A percentile compares a stretch with the other conserved stretches of the same genome.
These are phyloP conservation scores for Ceraclea dissimilis DNA, from an alignment of 2,888 invertebrate species.

Conservation along the genomic window DNA sequence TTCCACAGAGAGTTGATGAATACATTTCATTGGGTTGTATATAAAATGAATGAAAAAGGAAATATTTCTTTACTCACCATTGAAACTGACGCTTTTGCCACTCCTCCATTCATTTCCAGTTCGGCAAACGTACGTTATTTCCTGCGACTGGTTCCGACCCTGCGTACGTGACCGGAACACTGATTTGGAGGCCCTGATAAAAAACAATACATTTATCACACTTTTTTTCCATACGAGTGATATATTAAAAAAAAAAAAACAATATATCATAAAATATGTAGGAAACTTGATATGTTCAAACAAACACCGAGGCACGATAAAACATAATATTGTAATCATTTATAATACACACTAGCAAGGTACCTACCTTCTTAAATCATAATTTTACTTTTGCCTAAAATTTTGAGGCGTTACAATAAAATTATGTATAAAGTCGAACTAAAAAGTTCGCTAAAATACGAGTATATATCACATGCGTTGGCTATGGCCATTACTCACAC, in stretches of 20 bases:
- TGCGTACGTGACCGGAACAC: neutral
- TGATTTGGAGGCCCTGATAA: neutral
- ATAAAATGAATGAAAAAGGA: neutral
- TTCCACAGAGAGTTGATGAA: neutral
- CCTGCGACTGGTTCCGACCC: neutral
- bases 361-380: too few relatives aligned
- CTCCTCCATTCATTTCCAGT: neutral
- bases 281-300: neutral
- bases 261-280: neutral
- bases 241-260: neutral
- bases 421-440: too few relatives aligned
- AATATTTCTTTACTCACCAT: conserved; percentile 1
- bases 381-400: too few relatives aligned
- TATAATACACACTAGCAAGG: too few relatives aligned
- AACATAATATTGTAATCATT: neutral
- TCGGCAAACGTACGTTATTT: neutral
- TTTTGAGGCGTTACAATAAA: too few relatives aligned
- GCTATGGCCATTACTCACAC: too few relatives aligned
- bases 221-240: neutral
- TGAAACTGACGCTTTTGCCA: neutral
- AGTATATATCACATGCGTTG: too few relatives aligned
- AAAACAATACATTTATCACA: conserved; percentile 1
- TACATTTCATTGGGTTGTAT: neutral
- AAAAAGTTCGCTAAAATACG: too few relatives aligned
- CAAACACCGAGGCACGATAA: neutral